phyloP scores from a whole-genome alignment of 2,888 invertebrate genomes.

The Phania funesta region DNA sequence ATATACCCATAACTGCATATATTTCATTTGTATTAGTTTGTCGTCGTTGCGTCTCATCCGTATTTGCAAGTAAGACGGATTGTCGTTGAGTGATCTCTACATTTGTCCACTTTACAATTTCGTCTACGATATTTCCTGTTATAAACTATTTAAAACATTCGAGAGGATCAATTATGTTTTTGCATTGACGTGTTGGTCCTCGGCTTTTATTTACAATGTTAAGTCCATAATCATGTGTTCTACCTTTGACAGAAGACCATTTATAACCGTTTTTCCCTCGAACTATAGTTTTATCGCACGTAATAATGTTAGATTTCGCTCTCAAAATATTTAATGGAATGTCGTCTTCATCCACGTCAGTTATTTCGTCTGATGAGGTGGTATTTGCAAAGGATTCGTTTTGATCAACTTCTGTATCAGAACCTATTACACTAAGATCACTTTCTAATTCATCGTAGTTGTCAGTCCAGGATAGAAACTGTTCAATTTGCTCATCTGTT shows the following conservation, averaged over 20 bases:
- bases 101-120: conserved; percentile 43
- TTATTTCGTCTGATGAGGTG: conserved; percentile 9
- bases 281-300: not conserved
- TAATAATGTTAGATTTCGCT: not conserved
- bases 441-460: conserved; percentile 18
- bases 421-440: conserved; percentile 25
- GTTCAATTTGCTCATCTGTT: conserved; percentile 16
- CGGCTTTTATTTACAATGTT: conserved; percentile 40
- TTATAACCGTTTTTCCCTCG: conserved; percentile 31
- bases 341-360: not conserved
- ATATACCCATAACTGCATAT: not conserved
- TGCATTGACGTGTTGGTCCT: conserved; percentile 39
- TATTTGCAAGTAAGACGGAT: not conserved
- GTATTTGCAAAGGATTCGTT: conserved; percentile 15
- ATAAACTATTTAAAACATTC: conserved; percentile 41
- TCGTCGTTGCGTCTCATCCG: not conserved
- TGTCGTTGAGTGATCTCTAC: not conserved
- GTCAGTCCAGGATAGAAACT: conserved; percentile 11
- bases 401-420: conserved; percentile 29
- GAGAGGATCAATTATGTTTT: conserved; percentile 43
- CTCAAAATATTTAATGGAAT: too few relatives aligned
- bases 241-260: conserved; percentile 22
- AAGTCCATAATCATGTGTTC: conserved; percentile 15
- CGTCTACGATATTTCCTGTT: conserved; percentile 25
- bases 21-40: not conserved